phyloP scores from a whole-genome alignment of 2,888 invertebrate species.

The Chymomyza amoena region DNA sequence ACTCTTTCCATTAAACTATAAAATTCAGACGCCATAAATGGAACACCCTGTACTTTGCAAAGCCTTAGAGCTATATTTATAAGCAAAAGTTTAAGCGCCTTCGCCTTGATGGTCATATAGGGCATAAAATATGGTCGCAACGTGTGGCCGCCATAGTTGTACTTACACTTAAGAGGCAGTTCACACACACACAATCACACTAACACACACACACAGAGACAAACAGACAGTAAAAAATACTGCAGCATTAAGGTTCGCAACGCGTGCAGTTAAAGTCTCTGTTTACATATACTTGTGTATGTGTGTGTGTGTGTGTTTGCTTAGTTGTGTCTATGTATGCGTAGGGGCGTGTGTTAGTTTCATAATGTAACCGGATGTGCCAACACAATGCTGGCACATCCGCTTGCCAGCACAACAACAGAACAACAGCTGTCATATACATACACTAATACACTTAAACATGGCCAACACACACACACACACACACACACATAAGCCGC shows the following conservation, averaged over 20 bases:
- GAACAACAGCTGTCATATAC: slow-evolving; percentile 67
- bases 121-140: slow-evolving; percentile 63
- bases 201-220: not conserved
- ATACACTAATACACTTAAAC: slow-evolving; percentile 24
- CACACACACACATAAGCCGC: slow-evolving; percentile 11
- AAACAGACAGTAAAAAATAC: slow-evolving; percentile 16
- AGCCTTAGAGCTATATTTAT: slow-evolving; percentile 46
- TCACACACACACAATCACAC: not conserved
- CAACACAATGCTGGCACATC: slow-evolving; percentile 72
- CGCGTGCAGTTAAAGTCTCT: slow-evolving; percentile 31
- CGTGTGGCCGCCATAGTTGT: slow-evolving; percentile 59
- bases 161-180: slow-evolving; percentile 58
- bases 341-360: slow-evolving; percentile 53
- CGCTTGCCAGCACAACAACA: slow-evolving; percentile 60
- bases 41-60: not conserved
- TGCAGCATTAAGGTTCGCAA: slow-evolving; percentile 59
- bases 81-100: not conserved
- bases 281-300: slow-evolving; percentile 10
- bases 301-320: slow-evolving; percentile 12
- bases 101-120: slow-evolving; percentile 1
- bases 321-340: slow-evolving; percentile 2
- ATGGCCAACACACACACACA: slow-evolving; percentile 1
- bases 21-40: no score
- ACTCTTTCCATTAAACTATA: no score
- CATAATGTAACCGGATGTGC: slow-evolving; percentile 72